Conservation (phyloP, 2,888 invertebrate species). For the Sepioteuthis lessoniana region DNA sequence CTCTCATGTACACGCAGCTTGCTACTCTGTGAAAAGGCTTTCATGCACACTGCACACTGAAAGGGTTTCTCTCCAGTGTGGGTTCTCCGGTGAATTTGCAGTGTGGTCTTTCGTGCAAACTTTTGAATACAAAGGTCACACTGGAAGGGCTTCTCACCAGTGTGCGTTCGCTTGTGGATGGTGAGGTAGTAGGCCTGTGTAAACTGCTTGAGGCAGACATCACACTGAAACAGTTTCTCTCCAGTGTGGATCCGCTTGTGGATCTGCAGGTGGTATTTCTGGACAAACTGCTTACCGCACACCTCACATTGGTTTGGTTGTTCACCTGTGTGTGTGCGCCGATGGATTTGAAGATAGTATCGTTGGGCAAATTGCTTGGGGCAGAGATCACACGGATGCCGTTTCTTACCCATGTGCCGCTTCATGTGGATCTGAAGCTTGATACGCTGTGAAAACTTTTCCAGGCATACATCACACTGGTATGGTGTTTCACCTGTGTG, state of each 20-base stretch:
- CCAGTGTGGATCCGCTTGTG: slow-evolving; percentile 37
- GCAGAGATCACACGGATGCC: slow-evolving; percentile 34
- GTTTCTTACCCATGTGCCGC: slow-evolving; percentile 38
- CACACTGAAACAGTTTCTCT: slow-evolving; percentile 39
- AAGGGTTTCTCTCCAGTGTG: slow-evolving; percentile 44
- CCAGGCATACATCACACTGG: not conserved
- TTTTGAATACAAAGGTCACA: slow-evolving; percentile 40
- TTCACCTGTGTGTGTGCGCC: not conserved
- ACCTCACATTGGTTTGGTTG: slow-evolving; percentile 40
- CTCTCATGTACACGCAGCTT: slow-evolving; percentile 36
- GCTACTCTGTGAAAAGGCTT: slow-evolving; percentile 37
- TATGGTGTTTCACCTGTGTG: slow-evolving; percentile 36
- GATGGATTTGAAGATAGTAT: slow-evolving; percentile 38
- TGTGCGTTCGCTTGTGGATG: slow-evolving; percentile 16
- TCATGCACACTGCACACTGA: not conserved
- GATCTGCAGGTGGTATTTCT: slow-evolving; percentile 41
- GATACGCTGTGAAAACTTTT: slow-evolving; percentile 36
- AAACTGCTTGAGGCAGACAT: slow-evolving; percentile 37
- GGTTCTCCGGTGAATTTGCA: slow-evolving; percentile 36
- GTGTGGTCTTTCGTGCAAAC: slow-evolving; percentile 39
- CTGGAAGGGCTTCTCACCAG: slow-evolving; percentile 41
- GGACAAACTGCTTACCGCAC: slow-evolving; percentile 25
- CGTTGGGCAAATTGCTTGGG: slow-evolving; percentile 35
- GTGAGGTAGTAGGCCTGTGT: slow-evolving; percentile 37
- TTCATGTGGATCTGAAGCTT: slow-evolving; percentile 36